Percentiles rank a stretch among this genome's conserved stretches.
Conservation (phyloP, 2,797 vertebrate genomes). For the Pangasius larnaudii region DNA sequence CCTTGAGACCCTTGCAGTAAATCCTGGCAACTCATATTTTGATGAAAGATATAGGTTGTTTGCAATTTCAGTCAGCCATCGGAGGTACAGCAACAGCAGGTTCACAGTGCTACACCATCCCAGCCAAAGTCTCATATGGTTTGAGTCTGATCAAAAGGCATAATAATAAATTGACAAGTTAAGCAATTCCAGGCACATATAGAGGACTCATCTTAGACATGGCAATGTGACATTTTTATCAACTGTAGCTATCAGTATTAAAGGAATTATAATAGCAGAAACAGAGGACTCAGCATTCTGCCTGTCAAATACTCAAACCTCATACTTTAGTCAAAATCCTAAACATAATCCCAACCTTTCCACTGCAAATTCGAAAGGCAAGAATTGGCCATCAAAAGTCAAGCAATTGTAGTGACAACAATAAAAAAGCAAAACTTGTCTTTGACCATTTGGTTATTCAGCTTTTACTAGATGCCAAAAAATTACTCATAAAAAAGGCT, state of each 20-base stretch:
- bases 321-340: neutral
- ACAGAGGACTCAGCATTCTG: neutral
- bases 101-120: neutral
- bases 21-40: neutral
- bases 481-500: neutral
- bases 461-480: neutral
- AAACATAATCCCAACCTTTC: neutral
- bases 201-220: neutral
- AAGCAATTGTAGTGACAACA: neutral
- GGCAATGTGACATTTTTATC: neutral
- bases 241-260: neutral
- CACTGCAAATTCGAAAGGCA: neutral
- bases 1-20: neutral
- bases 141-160: neutral
- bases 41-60: neutral
- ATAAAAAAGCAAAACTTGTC: neutral
- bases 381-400: neutral
- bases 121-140: neutral
- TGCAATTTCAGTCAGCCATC: neutral
- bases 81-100: neutral
- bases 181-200: neutral
- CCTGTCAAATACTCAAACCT: neutral
- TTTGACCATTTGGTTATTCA: neutral
- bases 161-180: neutral
- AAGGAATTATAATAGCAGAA: neutral